Percentiles rank a stretch among this genome's conserved stretches.
These are phyloP conservation scores for Battus philenor DNA, from an alignment of 1,140 invertebrate species.

Conservation along the genomic window DNA sequence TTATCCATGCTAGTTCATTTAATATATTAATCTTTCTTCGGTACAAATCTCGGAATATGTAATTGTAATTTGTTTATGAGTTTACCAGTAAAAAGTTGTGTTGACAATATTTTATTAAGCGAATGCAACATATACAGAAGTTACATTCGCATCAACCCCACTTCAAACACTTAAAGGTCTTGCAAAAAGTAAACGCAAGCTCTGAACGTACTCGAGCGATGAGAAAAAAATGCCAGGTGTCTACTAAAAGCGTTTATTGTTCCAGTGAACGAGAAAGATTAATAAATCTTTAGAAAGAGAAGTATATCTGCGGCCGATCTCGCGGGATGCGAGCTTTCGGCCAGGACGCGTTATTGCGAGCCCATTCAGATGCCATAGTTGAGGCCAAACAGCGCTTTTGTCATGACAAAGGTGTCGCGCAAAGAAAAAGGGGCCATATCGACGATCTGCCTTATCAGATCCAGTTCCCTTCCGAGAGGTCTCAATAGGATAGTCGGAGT, in stretches of 20 bases:
- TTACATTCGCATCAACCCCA: conserved; percentile 29
- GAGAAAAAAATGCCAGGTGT: conserved; percentile 70
- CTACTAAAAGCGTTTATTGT: conserved; percentile 65
- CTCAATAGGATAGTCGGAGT: conserved; percentile 63
- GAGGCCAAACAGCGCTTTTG: conserved; percentile 69
- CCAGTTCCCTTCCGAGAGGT: conserved; percentile 70
- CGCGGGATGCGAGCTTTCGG: conserved; percentile 59
- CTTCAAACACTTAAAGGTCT: conserved; percentile 33
- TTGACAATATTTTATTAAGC: too few species aligned
- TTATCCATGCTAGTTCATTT: too few species aligned
- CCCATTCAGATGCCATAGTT: conserved; percentile 71
- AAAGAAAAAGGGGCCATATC: conserved; percentile 72
- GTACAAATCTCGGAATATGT: too few species aligned
- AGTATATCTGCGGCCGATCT: conserved; percentile 70
- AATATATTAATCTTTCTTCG: too few species aligned
- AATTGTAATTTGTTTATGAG: too few species aligned
- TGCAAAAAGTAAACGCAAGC: conserved; percentile 56
- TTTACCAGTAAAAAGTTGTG: too few species aligned
- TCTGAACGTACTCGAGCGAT: conserved; percentile 39
- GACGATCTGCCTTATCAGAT: conserved; percentile 73
- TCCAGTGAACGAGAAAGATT: conserved; percentile 65
- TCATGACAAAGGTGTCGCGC: conserved; percentile 73
- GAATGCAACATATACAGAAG: conserved; percentile 25
- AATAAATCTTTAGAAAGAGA: conserved; percentile 70
- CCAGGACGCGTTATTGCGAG: conserved; percentile 64